Conservation (phyloP, 2,888 invertebrate genomes). For the Philereme transversata region DNA sequence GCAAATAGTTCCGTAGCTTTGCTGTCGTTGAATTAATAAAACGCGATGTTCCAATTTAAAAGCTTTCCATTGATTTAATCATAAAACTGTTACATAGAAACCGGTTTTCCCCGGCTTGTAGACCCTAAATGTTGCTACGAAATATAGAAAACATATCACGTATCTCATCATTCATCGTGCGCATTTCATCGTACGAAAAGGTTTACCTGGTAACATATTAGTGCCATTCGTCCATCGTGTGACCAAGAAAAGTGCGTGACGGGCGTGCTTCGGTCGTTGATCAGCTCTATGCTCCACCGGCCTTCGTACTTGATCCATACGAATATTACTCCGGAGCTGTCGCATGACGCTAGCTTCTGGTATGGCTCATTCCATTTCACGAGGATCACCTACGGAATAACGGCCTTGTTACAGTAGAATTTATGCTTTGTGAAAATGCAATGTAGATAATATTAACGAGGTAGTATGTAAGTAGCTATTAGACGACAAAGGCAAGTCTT, state of each 20-base stretch:
- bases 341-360: conserved; percentile 98
- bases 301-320: conserved; percentile 99
- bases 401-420: too few species aligned
- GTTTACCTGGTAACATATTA: conserved; percentile 96
- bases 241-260: conserved; percentile 99
- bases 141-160: not conserved
- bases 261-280: conserved; percentile 98
- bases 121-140: not conserved
- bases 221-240: conserved; percentile 98
- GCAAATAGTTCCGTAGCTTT: conserved; percentile 28
- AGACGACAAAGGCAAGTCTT: too few species aligned
- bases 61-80: conserved; percentile 4
- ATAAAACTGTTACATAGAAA: not conserved
- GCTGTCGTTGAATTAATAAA: conserved; percentile 9
- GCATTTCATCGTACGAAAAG: not conserved
- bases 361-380: conserved; percentile 99
- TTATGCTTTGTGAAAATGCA: too few species aligned
- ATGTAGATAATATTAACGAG: too few species aligned
- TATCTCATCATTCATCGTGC: too few species aligned
- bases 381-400: conserved; percentile 89
- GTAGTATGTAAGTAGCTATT: too few species aligned
- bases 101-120: not conserved
- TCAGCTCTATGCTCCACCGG: conserved; percentile 99
- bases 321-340: conserved; percentile 98
- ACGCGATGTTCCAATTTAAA: conserved; percentile 16